These are phyloP conservation scores for Imbricaverruca yamaguchii DNA, from an alignment of 2,888 invertebrate genomes.

Conservation along the genomic window DNA sequence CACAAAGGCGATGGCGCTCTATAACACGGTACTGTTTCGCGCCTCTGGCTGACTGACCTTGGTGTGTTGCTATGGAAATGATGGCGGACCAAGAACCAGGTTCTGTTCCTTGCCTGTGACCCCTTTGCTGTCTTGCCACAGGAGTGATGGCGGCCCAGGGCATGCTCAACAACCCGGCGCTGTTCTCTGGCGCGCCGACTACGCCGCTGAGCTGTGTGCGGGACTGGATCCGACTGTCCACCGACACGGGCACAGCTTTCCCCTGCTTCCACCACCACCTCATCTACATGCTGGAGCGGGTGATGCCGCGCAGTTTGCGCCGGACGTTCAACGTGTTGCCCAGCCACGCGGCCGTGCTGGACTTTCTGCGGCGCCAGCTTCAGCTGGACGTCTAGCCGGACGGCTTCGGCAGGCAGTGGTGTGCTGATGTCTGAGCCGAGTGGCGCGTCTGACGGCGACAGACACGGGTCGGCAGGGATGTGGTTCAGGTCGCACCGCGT, in stretches of 20 bases:
- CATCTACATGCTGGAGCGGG: constrained; percentile 86
- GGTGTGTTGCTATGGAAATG: constrained; percentile 44
- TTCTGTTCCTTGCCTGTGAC: background rate
- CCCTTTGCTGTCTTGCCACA: constrained; percentile 36
- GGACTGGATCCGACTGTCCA: constrained; percentile 48
- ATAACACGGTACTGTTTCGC: too few species aligned
- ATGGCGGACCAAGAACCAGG: too few species aligned
- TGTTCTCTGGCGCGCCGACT: constrained; percentile 63
- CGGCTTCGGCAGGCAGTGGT: background rate
- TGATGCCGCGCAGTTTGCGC: constrained; percentile 63
- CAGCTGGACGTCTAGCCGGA: constrained; percentile 28
- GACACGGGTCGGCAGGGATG: too few species aligned
- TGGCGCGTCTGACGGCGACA: too few species aligned
- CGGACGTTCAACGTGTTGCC: constrained; percentile 68
- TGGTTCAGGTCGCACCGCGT: too few species aligned
- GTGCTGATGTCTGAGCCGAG: too few species aligned
- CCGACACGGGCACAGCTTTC: constrained; percentile 60
- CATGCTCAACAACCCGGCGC: constrained; percentile 78
- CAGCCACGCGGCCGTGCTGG: constrained; percentile 58
- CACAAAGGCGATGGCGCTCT: too few species aligned
- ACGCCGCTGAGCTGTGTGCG: constrained; percentile 56
- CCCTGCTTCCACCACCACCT: constrained; percentile 91
- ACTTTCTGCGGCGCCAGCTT: constrained; percentile 57
- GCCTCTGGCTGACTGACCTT: background rate
- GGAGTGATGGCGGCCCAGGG: constrained; percentile 89